phyloP scores from a whole-genome alignment of 2,888 invertebrate species.

The Cremastobaeus sp. region DNA sequence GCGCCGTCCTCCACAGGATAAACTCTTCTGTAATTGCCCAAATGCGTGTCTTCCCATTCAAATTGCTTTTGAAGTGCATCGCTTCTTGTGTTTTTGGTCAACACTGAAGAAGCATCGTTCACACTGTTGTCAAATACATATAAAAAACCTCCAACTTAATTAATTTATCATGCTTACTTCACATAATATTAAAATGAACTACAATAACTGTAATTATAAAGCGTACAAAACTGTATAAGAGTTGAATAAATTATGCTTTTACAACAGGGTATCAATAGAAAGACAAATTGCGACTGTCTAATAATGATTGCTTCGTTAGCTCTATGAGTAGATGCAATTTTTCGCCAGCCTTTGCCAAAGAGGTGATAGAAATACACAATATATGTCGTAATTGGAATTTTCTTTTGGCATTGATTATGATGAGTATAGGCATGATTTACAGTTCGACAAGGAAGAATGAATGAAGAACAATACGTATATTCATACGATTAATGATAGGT shows the following conservation, averaged over 20 bases:
- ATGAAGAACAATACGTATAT: no score
- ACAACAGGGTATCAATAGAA: constrained; percentile 8
- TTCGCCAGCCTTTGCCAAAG: constrained; percentile 54
- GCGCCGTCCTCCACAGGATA: constrained; percentile 83
- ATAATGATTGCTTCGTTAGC: constrained; percentile 39
- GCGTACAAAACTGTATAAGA: no score
- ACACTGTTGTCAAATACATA: constrained; percentile 32
- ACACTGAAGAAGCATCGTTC: constrained; percentile 40
- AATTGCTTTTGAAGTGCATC: constrained; percentile 79
- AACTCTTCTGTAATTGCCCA: constrained; percentile 86
- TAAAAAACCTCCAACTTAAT: constrained; percentile 19
- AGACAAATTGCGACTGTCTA: constrained; percentile 44
- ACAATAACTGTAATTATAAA: no score
- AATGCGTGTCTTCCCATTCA: constrained; percentile 86
- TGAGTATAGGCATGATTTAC: constrained; percentile 67
- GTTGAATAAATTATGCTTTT: neutral
- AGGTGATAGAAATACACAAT: constrained; percentile 50
- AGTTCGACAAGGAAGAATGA: constrained; percentile 8
- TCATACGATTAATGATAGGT: no score
- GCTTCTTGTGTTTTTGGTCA: constrained; percentile 62
- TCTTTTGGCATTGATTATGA: constrained; percentile 82
- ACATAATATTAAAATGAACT: no score
- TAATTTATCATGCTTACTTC: no score
- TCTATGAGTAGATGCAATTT: constrained; percentile 38
- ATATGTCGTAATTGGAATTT: constrained; percentile 56